Conservation (phyloP, 2,797 vertebrate species). For the Coluber constrictor region DNA sequence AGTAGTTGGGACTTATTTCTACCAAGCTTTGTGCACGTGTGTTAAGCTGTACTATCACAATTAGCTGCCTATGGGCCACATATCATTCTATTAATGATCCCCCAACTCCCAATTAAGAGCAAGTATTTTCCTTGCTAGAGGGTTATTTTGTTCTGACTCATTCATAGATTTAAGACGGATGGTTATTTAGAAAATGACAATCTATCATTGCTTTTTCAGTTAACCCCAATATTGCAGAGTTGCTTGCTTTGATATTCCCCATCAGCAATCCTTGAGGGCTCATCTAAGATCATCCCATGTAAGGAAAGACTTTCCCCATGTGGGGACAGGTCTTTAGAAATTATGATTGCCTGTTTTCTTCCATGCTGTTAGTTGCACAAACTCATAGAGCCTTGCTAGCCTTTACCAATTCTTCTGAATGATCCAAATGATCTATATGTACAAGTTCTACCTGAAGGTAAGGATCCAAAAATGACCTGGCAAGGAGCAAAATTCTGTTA, state of each 20-base stretch:
- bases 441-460: not conserved
- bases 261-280: not conserved
- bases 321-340: not conserved
- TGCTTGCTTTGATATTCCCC: not conserved
- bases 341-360: not conserved
- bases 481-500: not conserved
- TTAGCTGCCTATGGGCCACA: not conserved
- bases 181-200: not conserved
- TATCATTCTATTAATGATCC: not conserved
- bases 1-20: not conserved
- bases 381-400: not conserved
- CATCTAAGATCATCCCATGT: not conserved
- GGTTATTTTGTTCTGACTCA: not conserved
- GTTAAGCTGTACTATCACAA: not conserved
- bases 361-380: not conserved
- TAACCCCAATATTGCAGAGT: not conserved
- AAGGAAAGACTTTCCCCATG: not conserved
- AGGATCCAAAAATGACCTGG: not conserved
- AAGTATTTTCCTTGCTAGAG: not conserved
- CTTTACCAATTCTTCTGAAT: not conserved
- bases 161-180: not conserved
- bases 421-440: not conserved
- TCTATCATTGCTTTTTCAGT: not conserved
- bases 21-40: not conserved
- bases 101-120: not conserved